These are phyloP conservation scores for Drosophila tani DNA, from an alignment of 1,140 invertebrate species.

Conservation along the genomic window DNA sequence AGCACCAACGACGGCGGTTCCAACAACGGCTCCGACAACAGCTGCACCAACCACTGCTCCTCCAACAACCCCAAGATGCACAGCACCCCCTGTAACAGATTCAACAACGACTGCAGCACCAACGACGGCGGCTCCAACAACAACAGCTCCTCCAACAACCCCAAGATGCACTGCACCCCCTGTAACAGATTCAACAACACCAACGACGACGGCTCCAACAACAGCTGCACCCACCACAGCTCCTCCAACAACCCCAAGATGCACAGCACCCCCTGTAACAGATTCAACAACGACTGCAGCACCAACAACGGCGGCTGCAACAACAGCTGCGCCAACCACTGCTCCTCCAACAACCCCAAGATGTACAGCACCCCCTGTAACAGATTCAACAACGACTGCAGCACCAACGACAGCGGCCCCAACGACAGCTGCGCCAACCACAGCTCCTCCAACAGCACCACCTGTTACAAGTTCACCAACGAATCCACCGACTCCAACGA, in stretches of 20 bases:
- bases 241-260: neutral
- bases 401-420: neutral
- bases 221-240: too few species aligned
- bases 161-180: too few species aligned
- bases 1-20: accelerated
- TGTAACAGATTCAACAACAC: too few species aligned
- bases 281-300: neutral
- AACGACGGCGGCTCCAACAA: neutral
- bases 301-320: too few species aligned
- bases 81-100: neutral
- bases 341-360: neutral
- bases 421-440: neutral
- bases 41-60: neutral
- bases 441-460: neutral
- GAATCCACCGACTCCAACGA: neutral
- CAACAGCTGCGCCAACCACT: neutral
- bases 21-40: neutral
- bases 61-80: slow-evolving; percentile 1
- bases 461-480: neutral
- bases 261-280: neutral
- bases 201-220: too few species aligned
- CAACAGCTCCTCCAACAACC: neutral
- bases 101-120: neutral
- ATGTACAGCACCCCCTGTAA: neutral
- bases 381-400: neutral